These are phyloP conservation scores for Cantharis rustica DNA, from an alignment of 2,888 invertebrate species.

Conservation along the genomic window DNA sequence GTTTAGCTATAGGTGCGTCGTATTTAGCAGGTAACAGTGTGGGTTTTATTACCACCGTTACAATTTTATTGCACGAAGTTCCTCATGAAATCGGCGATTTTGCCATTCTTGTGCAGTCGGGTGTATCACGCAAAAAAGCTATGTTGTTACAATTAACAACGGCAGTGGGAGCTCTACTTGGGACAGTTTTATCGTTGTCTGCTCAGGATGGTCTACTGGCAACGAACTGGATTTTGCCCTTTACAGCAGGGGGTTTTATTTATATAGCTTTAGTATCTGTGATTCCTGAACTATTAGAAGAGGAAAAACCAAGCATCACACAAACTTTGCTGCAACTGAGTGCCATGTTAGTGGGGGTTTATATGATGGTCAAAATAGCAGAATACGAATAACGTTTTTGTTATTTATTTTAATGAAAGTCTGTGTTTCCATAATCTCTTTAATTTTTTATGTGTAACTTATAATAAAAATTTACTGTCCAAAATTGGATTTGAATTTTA, in stretches of 20 bases:
- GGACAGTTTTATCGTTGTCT: constrained; percentile 86
- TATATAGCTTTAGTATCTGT: constrained; percentile 99
- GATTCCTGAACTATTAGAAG: constrained; percentile 94
- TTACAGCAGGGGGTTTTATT: constrained; percentile 99
- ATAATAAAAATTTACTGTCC: background rate
- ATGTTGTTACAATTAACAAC: constrained; percentile 94
- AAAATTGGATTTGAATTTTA: background rate
- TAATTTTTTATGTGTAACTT: background rate
- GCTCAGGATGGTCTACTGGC: constrained; percentile 79
- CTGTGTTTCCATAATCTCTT: background rate
- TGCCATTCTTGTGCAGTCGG: constrained; percentile 97
- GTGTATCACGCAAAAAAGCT: constrained; percentile 91
- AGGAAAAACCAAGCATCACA: constrained; percentile 73
- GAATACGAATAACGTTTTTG: constrained; percentile 64
- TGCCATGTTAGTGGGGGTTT: constrained; percentile 87
- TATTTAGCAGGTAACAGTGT: constrained; percentile 89
- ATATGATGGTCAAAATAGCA: constrained; percentile 95
- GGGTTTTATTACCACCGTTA: constrained; percentile 90
- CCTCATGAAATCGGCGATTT: constrained; percentile 99
- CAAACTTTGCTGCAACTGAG: constrained; percentile 91
- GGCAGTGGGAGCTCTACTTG: constrained; percentile 92
- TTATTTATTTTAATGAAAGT: background rate
- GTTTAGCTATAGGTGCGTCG: constrained; percentile 97
- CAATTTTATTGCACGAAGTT: constrained; percentile 96
- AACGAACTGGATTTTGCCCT: constrained; percentile 90